phyloP scores from a whole-genome alignment of 2,113 vertebrate genomes.

The Vidua chalybeata region DNA sequence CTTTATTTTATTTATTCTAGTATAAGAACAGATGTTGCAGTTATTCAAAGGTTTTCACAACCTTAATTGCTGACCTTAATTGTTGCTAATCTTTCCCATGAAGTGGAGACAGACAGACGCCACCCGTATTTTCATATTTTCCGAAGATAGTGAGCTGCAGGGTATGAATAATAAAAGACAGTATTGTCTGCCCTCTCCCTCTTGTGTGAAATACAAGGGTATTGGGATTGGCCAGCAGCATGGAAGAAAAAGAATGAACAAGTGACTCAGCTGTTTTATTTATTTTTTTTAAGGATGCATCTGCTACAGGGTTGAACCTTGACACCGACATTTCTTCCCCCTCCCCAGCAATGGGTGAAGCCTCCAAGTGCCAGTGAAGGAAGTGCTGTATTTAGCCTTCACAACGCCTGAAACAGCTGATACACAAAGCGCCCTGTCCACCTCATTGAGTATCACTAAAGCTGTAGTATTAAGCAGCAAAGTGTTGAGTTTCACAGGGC shows the following conservation, averaged over 20 bases:
- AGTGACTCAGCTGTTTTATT: conserved; percentile 21
- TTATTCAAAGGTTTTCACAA: conserved; percentile 52
- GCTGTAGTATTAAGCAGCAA: not conserved
- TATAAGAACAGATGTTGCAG: conserved; percentile 46
- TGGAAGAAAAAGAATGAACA: not conserved
- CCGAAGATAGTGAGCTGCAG: conserved; percentile 30
- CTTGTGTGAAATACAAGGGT: not conserved
- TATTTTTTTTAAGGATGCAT: conserved; percentile 3
- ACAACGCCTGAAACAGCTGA: not conserved
- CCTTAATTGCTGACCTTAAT: conserved; percentile 53
- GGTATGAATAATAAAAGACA: conserved; percentile 44
- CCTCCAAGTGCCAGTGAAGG: not conserved
- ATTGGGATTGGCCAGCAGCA: not conserved
- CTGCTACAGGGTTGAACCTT: not conserved
- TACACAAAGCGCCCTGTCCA: conserved; percentile 14
- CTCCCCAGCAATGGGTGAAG: not conserved
- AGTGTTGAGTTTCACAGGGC: conserved; percentile 2
- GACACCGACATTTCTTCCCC: not conserved
- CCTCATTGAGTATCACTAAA: not conserved
- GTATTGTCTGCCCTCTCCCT: conserved; percentile 31
- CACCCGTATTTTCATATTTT: not conserved
- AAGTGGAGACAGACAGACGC: conserved; percentile 52
- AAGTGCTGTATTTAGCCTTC: not conserved
- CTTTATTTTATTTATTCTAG: conserved; percentile 51
- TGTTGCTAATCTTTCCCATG: conserved; percentile 54